A percentile compares a stretch with the other conserved stretches of the same genome.
phyloP scores from a whole-genome alignment of 2,888 invertebrate species.

The Amaurobius ferox region DNA sequence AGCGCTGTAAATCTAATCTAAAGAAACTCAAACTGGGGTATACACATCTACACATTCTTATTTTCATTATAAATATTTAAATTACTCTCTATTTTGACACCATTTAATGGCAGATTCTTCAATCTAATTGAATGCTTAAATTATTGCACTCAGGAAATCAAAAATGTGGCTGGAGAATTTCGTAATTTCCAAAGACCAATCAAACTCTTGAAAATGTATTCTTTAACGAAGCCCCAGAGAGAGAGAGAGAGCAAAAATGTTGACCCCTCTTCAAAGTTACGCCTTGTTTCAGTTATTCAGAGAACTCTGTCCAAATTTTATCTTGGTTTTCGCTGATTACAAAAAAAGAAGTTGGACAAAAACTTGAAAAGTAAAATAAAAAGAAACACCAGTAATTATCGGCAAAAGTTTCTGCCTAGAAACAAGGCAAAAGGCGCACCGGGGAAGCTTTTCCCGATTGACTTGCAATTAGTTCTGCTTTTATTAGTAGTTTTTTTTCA shows the following conservation, averaged over 20 bases:
- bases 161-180: neutral
- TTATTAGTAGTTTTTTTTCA: neutral
- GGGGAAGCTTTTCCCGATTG: slow-evolving; percentile 13
- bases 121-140: neutral
- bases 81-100: too few species aligned
- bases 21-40: too few species aligned
- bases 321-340: neutral
- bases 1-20: too few species aligned
- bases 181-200: neutral
- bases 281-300: neutral
- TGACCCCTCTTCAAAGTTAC: neutral
- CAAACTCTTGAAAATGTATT: neutral
- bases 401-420: neutral
- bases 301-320: neutral
- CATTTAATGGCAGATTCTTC: neutral
- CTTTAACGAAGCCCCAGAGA: neutral
- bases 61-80: too few species aligned
- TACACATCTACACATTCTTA: too few species aligned
- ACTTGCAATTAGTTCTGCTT: slow-evolving; percentile 27
- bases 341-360: neutral
- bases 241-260: too few species aligned
- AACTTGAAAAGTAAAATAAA: neutral
- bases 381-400: slow-evolving; percentile 13
- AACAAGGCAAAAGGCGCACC: neutral
- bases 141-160: neutral